A percentile compares a stretch with the other conserved stretches of the same genome.
Evolutionary conservation across 2,113 vertebrate genomes (phyloP).

Genomic region (Casuarius casuarius): DNA sequence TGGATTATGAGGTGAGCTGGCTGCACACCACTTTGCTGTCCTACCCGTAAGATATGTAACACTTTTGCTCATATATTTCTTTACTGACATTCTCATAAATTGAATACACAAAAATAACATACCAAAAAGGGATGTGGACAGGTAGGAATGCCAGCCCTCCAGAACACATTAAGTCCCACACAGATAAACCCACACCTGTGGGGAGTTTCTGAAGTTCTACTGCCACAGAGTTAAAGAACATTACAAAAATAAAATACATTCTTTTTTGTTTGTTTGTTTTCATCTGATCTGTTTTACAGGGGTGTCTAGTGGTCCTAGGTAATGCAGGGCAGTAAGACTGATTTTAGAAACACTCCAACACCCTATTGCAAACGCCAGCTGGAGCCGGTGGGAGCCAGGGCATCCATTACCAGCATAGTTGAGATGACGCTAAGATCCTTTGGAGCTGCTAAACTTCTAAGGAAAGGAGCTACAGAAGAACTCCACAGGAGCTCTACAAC

Average conservation of each 20-base stretch:
- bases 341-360: not conserved
- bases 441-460: not conserved
- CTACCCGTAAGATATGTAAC: not conserved
- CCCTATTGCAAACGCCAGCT: not conserved
- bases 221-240: not conserved
- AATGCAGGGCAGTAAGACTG: not conserved
- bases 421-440: not conserved
- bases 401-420: not conserved
- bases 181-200: not conserved
- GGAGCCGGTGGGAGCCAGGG: not conserved
- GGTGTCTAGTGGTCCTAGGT: accelerated
- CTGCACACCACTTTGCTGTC: not conserved
- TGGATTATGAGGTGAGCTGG: not conserved
- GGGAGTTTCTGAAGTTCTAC: not conserved
- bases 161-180: not conserved
- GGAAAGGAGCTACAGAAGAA: not conserved
- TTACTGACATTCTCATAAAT: not conserved
- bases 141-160: not conserved
- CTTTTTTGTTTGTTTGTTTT: not conserved
- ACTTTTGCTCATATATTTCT: not conserved
- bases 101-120: not conserved
- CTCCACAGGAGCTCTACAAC: conserved; percentile 13
- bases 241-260: not conserved
- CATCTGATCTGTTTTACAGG: not conserved
- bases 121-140: not conserved